Base-by-base conservation (phyloP, 2,797 vertebrate species). In the Buceros bicornis region DNA sequence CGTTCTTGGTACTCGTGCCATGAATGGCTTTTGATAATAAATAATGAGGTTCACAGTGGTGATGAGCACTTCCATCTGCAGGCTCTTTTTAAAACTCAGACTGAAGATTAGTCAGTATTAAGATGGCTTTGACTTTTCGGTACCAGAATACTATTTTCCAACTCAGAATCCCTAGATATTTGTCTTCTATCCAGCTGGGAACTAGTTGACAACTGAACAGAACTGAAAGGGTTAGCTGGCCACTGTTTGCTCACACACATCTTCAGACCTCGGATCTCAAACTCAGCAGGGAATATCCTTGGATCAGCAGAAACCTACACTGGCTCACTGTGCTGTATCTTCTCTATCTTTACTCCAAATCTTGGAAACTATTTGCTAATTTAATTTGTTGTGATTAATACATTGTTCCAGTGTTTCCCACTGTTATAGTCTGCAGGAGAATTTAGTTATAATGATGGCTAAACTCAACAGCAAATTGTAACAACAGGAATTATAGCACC, bases 341-440 rank as follows among this genome's bases (percentile, higher is more conserved):
- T 86, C 89, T 57, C 72, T 37, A 45, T 70, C 61, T 65, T 96
- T 89, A 89, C 82, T 93, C 84, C 85, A 45, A 96, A 92, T 90
- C 70, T 85, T 82, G 77, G 83, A 82, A 94, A 89, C n/a, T 82
- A 35, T 90, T 92, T 64, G 53, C 62, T 97, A 91, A 92, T 93
- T 96, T 95, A 97, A 82, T 94, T 97, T 98, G 94, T 97, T 86
- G 90, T 95, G 95, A 96, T 94, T 97, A 97, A 97, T 91, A 92
- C 77, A 92, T 97, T 95, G 26, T 54, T 87, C 58, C 54, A 91
- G 37, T 73, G 71, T 93, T 96, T 94, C 95, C 90, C 40, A 71
- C 96, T 93, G 74, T 89, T 96, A 80, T 5, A 94, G 58, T 93
- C 83, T 93, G 79, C 82, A 95, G 81, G 72, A 93, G 64, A 95